phyloP scores from a whole-genome alignment of 2,888 invertebrate species.

The Mythimna vitellina region DNA sequence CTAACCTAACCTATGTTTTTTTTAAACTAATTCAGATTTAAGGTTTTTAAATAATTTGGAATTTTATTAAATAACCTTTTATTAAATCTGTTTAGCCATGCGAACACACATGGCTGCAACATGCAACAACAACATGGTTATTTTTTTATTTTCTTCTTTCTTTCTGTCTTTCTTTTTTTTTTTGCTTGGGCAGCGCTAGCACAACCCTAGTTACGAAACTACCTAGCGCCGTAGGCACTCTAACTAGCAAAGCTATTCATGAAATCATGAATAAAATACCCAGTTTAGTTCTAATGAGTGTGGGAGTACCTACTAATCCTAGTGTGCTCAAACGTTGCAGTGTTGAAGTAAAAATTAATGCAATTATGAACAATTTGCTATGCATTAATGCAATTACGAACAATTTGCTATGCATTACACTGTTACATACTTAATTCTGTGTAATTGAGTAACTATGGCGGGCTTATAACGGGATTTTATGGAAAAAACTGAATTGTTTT shows the following conservation, averaged over 20 bases:
- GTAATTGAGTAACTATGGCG: slow-evolving; percentile 7
- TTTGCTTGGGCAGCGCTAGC: too few relatives aligned
- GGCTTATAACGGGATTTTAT: not conserved
- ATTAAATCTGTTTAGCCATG: too few relatives aligned
- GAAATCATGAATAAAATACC: slow-evolving; percentile 32
- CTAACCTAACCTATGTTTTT: too few relatives aligned
- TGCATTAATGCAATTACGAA: slow-evolving; percentile 34
- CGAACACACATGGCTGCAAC: too few relatives aligned
- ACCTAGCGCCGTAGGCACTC: too few relatives aligned
- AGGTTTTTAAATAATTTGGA: too few relatives aligned
- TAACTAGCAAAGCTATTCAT: slow-evolving; percentile 10
- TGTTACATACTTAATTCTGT: not conserved
- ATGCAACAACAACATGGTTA: too few relatives aligned
- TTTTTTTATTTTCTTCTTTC: too few relatives aligned
- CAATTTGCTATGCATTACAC: slow-evolving; percentile 43
- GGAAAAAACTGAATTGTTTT: not conserved
- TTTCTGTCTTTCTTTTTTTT: too few relatives aligned
- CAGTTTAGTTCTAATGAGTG: slow-evolving; percentile 24
- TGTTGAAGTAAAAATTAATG: slow-evolving; percentile 25
- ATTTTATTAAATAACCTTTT: too few relatives aligned
- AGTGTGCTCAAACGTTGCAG: not conserved
- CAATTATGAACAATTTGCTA: slow-evolving; percentile 41
- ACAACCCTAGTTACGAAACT: too few relatives aligned
- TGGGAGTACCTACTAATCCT: slow-evolving; percentile 23
- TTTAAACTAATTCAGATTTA: too few relatives aligned